phyloP scores from a whole-genome alignment of 2,888 invertebrate genomes.

The Artemia sinica region DNA sequence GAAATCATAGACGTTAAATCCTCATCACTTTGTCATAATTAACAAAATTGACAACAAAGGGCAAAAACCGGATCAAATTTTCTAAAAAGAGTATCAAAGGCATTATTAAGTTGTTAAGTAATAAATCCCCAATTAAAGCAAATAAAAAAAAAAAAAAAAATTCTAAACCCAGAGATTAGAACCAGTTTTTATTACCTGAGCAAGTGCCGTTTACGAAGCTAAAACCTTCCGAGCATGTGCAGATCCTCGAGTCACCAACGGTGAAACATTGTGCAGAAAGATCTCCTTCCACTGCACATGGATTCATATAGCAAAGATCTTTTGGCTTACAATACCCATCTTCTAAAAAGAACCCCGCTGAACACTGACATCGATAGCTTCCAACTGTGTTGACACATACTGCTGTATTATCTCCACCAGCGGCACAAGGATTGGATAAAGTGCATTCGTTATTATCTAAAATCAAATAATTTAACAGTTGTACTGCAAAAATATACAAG shows the following conservation, averaged over 20 bases:
- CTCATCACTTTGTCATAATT: too few species aligned
- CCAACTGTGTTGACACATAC: conserved; percentile 4
- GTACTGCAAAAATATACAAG: too few species aligned
- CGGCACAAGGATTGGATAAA: conserved; percentile 2
- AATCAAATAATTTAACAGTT: not conserved
- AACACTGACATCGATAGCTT: not conserved
- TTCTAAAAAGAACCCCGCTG: not conserved
- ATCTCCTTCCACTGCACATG: not conserved
- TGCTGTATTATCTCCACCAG: not conserved
- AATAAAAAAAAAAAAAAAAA: not conserved
- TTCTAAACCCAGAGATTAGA: not conserved
- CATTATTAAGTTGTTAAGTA: too few species aligned
- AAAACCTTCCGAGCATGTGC: conserved; percentile 4
- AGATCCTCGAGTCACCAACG: not conserved
- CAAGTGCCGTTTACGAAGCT: not conserved
- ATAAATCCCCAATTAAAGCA: not conserved
- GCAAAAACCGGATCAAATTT: too few species aligned
- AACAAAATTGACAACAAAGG: too few species aligned
- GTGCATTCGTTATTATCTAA: not conserved
- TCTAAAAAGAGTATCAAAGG: too few species aligned
- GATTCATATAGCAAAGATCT: conserved; percentile 1
- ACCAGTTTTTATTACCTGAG: not conserved
- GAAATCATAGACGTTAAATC: too few species aligned
- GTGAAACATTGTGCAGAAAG: not conserved
- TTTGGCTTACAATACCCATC: conserved; percentile 4